These are phyloP conservation scores for Metaphire vulgaris DNA, from an alignment of 1,140 invertebrate species.

Conservation along the genomic window DNA sequence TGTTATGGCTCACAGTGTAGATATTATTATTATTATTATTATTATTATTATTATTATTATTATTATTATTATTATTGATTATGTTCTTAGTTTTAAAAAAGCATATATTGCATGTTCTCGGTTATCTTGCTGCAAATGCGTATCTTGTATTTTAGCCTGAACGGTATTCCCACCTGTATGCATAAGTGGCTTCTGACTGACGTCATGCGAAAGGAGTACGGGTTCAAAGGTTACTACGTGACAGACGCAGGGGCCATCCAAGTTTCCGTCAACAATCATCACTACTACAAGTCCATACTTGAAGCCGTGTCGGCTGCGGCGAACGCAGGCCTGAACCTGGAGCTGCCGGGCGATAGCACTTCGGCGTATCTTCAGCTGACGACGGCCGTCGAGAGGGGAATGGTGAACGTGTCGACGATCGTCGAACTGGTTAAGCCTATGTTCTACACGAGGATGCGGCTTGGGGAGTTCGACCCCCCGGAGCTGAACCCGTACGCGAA, in stretches of 20 bases:
- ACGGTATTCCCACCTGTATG: conserved; percentile 15
- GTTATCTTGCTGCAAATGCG: too few relatives aligned
- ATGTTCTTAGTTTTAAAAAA: too few relatives aligned
- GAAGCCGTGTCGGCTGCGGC: conserved; percentile 38
- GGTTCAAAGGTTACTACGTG: conserved; percentile 25
- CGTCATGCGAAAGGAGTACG: neutral
- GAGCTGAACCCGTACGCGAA: conserved; percentile 39
- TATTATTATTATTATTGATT: too few relatives aligned
- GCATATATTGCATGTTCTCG: too few relatives aligned
- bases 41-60: too few relatives aligned
- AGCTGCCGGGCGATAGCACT: conserved; percentile 32
- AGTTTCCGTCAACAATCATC: conserved; percentile 2
- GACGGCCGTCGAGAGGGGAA: conserved; percentile 29
- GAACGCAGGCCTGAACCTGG: conserved; percentile 45
- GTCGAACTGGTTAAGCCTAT: conserved; percentile 38
- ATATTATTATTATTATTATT: too few relatives aligned
- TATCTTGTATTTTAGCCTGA: conserved; percentile 7
- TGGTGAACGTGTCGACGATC: conserved; percentile 11
- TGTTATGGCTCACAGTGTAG: too few relatives aligned
- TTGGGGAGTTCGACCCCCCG: conserved; percentile 46
- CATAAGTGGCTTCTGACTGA: conserved; percentile 14
- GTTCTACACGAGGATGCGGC: conserved; percentile 41
- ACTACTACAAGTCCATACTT: too few relatives aligned
- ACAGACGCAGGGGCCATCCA: conserved; percentile 24
- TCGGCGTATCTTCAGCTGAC: conserved; percentile 15